Evolutionary conservation across 2,113 vertebrate species (phyloP).

Genomic region (Falcunculus frontatus): DNA sequence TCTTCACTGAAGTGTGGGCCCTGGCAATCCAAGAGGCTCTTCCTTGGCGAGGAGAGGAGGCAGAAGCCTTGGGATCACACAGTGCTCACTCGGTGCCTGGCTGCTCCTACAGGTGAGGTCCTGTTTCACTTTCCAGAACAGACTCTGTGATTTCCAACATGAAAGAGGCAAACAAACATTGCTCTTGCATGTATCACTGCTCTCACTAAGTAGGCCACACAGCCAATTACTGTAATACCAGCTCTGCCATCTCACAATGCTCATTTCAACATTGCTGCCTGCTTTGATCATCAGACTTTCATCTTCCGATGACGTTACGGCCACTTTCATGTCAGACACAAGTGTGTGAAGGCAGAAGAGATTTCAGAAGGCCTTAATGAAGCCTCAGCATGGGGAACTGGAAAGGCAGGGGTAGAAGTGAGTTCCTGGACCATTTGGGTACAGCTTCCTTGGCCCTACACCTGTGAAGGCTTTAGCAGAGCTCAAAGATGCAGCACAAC

Average conservation of each 20-base stretch:
- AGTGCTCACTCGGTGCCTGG: background rate
- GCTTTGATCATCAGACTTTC: constrained; percentile 65
- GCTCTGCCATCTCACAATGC: constrained; percentile 38
- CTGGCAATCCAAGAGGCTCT: background rate
- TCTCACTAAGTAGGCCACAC: constrained; percentile 49
- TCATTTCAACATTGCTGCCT: constrained; percentile 39
- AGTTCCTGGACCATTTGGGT: background rate
- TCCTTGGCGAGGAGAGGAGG: background rate
- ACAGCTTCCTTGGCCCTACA: background rate
- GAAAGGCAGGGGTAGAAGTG: background rate
- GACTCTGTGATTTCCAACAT: background rate
- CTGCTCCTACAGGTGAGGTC: background rate
- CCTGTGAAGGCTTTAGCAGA: background rate
- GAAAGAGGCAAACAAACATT: constrained; percentile 20
- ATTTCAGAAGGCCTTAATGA: constrained; percentile 29
- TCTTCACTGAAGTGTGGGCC: background rate
- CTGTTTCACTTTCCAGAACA: background rate
- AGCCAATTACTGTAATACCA: constrained; percentile 49
- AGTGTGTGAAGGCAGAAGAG: background rate
- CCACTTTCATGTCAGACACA: constrained; percentile 55
- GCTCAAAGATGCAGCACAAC: background rate
- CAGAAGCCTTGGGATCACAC: background rate
- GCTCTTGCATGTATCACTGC: background rate
- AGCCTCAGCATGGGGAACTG: background rate
- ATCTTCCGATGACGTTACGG: background rate